Evolutionary conservation across 30 jellyfish, hydroid and myxozoan genomes (phyloP), one percentile per base, ranked within the genome.

Genomic region (Thelohanellus kitauei): DNA sequence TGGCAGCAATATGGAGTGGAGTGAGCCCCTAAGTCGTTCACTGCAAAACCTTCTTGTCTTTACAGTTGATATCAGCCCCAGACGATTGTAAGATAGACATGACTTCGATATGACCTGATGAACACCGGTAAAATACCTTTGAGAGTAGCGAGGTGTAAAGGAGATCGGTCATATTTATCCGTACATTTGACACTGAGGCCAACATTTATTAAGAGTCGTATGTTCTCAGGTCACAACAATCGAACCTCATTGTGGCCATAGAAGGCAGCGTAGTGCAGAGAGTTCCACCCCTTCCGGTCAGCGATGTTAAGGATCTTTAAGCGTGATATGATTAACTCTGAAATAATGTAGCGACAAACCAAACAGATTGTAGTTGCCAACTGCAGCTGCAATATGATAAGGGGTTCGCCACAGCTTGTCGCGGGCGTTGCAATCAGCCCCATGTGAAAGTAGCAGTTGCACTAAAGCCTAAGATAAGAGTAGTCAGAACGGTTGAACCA

Each of bases 1-100:
- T n/a, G n/a, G 35, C 35, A 27, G 35, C 35, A 27, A n/a, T n/a
- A 27, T 27, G 35, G n/a, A 27, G 35, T 27, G 35, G 35, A 5
- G 35, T 27, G n/a, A 27, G n/a, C 35, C 35, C 35, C 35, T 27
- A 27, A 8, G n/a, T 27, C 8, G n/a, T 5, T 27, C 8, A 27
- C 8, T 27, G 35, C 8, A 27, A 27, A 5, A 27, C 35, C 35
- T n/a, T 27, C n/a, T 27, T 27, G n/a, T 27, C 35, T 27, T 8
- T 27, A 27, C 8, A 8, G n/a, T 27, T 27, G n/a, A 8, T 5
- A 27, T 27, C 35, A 27, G 35, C 35, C 8, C 35, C 35, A 27
- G 8, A 5, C n/a, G 35, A 8, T 5, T 5, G 8, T 27, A 27
- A 27, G 8, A 5, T n/a, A 5, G n/a, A 27, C 10, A 27, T n/a